These are phyloP conservation scores for Hormaphis cornu DNA, from an alignment of 1,140 invertebrate genomes.

Conservation along the genomic window DNA sequence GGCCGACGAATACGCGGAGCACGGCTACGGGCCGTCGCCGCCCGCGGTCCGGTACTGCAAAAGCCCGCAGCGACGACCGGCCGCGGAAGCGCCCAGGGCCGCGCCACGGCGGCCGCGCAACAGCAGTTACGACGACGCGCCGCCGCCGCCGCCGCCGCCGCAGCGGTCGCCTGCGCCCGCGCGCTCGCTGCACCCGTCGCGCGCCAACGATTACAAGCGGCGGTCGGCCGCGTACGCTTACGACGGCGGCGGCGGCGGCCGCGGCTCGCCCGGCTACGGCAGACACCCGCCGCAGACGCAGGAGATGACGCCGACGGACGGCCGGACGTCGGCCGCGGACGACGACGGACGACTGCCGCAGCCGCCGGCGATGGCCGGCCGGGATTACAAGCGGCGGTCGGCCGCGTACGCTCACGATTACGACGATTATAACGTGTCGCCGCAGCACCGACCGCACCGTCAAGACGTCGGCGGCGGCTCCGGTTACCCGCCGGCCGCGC, in stretches of 20 bases:
- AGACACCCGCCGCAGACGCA: conserved; percentile 33
- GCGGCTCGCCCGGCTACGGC: conserved; percentile 26
- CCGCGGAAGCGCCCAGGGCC: conserved; percentile 2
- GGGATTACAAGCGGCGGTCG: conserved; percentile 24
- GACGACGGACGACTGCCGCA: not conserved
- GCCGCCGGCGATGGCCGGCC: not conserved
- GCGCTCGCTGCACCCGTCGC: not conserved
- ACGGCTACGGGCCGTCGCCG: conserved; percentile 38
- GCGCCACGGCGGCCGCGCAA: conserved; percentile 15
- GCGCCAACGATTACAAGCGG: not conserved
- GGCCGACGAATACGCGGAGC: conserved; percentile 15
- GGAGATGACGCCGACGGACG: not conserved
- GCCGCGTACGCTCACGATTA: conserved; percentile 12
- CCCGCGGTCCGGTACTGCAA: not conserved
- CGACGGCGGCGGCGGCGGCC: conserved; percentile 32
- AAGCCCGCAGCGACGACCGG: not conserved
- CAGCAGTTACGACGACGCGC: not conserved
- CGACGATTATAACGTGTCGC: too few species aligned
- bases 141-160: not conserved
- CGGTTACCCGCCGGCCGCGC: not conserved
- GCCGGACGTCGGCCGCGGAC: not conserved
- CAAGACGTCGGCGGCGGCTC: not conserved
- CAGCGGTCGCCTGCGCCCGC: not conserved
- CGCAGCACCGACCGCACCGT: conserved; percentile 29
- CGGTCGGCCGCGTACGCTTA: conserved; percentile 25